These are phyloP conservation scores for Leguminivora glycinivorella DNA, from an alignment of 1,140 invertebrate species.

Conservation along the genomic window DNA sequence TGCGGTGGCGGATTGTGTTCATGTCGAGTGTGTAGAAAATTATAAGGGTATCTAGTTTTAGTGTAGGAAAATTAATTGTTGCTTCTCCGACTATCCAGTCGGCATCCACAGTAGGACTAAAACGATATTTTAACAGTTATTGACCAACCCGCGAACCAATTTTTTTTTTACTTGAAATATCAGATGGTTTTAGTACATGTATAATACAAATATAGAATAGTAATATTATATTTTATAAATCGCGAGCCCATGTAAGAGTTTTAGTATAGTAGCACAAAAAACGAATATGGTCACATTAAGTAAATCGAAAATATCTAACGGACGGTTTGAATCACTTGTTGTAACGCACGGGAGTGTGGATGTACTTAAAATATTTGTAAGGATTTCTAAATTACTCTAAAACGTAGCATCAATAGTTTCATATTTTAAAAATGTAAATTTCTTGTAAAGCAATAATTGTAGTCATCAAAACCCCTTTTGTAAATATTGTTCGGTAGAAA, in stretches of 20 bases:
- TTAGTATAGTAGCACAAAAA: slow-evolving; percentile 18
- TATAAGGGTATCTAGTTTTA: slow-evolving; percentile 21
- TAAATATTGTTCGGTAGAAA: slow-evolving; percentile 41
- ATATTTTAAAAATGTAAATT: not conserved
- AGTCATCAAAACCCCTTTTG: not conserved
- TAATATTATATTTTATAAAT: slow-evolving; percentile 20
- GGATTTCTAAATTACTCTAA: slow-evolving; percentile 2
- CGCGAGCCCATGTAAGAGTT: slow-evolving; percentile 6
- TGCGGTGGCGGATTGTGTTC: slow-evolving; percentile 15
- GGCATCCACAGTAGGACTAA: not conserved
- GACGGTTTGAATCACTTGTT: slow-evolving; percentile 14
- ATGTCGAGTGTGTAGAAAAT: slow-evolving; percentile 5
- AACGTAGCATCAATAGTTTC: not conserved
- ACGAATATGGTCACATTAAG: slow-evolving; percentile 2
- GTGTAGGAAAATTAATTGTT: slow-evolving; percentile 24
- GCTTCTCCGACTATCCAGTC: not conserved
- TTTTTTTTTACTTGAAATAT: slow-evolving; percentile 16
- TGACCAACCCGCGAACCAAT: slow-evolving; percentile 9
- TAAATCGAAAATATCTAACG: slow-evolving; percentile 3
- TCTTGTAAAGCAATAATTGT: not conserved
- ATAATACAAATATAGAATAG: slow-evolving; percentile 19
- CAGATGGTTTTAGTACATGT: slow-evolving; percentile 9
- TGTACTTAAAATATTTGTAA: slow-evolving; percentile 20
- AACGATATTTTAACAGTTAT: slow-evolving; percentile 21
- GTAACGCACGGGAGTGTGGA: slow-evolving; percentile 9